These are phyloP conservation scores for Troides helena DNA, from an alignment of 2,888 invertebrate species.

Conservation along the genomic window DNA sequence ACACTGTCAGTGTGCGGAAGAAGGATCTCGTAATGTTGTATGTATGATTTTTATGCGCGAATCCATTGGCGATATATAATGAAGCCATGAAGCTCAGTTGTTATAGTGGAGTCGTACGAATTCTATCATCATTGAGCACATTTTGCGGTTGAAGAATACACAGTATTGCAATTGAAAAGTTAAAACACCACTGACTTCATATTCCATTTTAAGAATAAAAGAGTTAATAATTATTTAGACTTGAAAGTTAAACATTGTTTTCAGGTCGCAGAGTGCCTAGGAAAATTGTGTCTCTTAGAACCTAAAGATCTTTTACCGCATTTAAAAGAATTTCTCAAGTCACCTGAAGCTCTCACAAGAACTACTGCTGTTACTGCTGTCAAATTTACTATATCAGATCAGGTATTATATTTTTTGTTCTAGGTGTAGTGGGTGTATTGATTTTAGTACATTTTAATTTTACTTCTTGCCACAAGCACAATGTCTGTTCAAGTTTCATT, in stretches of 20 bases:
- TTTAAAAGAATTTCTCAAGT: conserved; percentile 89
- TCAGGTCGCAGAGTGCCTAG: conserved; percentile 96
- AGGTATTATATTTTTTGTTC: conserved; percentile 71
- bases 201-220: too few species aligned
- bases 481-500: too few species aligned
- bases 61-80: too few species aligned
- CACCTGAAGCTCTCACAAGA: conserved; percentile 91
- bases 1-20: conserved; percentile 98
- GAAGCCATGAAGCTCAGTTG: too few species aligned
- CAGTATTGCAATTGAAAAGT: too few species aligned
- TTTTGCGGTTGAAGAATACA: too few species aligned
- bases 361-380: conserved; percentile 98
- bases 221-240: too few species aligned
- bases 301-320: conserved; percentile 93
- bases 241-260: conserved; percentile 27
- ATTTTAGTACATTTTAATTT: too few species aligned
- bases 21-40: conserved; percentile 98
- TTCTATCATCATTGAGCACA: too few species aligned
- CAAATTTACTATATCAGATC: conserved; percentile 99
- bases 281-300: conserved; percentile 96
- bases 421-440: neutral
- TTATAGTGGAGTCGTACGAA: too few species aligned
- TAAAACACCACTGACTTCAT: too few species aligned
- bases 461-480: neutral
- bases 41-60: conserved; percentile 39